Evolutionary conservation across 2,888 invertebrate genomes (phyloP), one percentile per base, ranked within the genome.

Genomic region (Harmothoe impar): DNA sequence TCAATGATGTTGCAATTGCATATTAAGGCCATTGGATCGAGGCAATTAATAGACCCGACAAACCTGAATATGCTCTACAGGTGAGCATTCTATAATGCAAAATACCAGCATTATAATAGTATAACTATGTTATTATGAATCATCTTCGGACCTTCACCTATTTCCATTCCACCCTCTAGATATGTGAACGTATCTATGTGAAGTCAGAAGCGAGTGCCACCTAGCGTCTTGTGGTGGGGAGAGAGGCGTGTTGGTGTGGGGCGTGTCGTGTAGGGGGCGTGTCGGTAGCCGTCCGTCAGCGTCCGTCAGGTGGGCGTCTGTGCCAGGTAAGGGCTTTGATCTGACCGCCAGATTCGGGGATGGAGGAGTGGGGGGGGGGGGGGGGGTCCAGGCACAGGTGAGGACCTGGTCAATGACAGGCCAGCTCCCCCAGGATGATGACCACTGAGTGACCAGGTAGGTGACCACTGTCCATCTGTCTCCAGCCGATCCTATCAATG

Each of bases 391-490:
- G 10, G 54, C 54, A 10, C 54, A 52, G 54, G 54, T 52, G 17
- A 52, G 17, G 12, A 10, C 54, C 62, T n/a, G 62, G 62, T 62
- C 62, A 62, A 72, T 72, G 72, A 72, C 29, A 72, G 72, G 29
- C 29, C 72, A 23, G 72, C 5, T 25, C 72, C 29, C 72, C 72
- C 29, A 25, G 72, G 72, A 72, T 72, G 72, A 43, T 43, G 43
- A 43, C 43, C 43, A 43, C 43, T 43, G 43, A 43, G 43, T 43
- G 43, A 7, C 43, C 10, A 43, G 43, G 43, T 43, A 43, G 43
- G 10, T 43, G 43, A 43, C 43, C 72, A 72, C 72, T 17, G 72
- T 72, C 72, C 72, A 72, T 72, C 72, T 72, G 72, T 72, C 72
- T 72, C 72, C 25, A 5, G 72, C 72, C 72, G 72, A 72, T 72